Evolutionary conservation across 1,140 invertebrate species (phyloP), one percentile per base, ranked within the genome.

Genomic region (Drosophila littoralis): DNA sequence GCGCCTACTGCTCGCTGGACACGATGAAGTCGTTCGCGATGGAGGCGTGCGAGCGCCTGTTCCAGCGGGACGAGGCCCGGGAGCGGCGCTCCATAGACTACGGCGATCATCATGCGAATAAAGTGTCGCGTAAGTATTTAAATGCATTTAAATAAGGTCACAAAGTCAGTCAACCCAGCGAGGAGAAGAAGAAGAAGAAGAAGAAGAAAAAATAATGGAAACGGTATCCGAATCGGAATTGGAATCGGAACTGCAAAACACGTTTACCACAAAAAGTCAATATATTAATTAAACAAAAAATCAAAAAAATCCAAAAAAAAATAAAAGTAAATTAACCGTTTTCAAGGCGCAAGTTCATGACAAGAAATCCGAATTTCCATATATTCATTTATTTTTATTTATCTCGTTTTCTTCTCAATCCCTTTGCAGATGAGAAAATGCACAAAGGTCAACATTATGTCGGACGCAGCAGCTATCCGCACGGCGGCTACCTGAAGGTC

Each of bases 321-420:
- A 55, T 60, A 71, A 33, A 70, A 77, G 61, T 78, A 48, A 73
- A 36, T 81, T 85, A 81, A 79, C 70, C 81, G 79, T 59, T 63
- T 77, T 77, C 84, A 88, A 88, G 83, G 83, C 79, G 36, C 83
- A 75, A 79, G 86, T 90, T 81, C 82, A 90, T 83, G 81, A 72
- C 63, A 36, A 28, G 22, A 42, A 74, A 59, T 70, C 63, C 32
- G 51, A 17, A 45, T 63, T 28, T 28, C 22, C 22, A 22, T 59
- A 46, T 51, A 22, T 48, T 52, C 48, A 43, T 38, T 38, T 66
- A 68, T 77, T 22, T 50, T 52, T 10, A 1, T 8, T 4, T 65
- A 28, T n/a, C 55, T 58, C 67, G 35, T 65, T 22, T 22, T 22
- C 22, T 3, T 17, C 43, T 54, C 40, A 15, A 45, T 36, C 51